Evolutionary conservation across 2,888 invertebrate genomes (phyloP), one percentile per base, ranked within the genome.

Genomic region (Ichneumoninae sp.): DNA sequence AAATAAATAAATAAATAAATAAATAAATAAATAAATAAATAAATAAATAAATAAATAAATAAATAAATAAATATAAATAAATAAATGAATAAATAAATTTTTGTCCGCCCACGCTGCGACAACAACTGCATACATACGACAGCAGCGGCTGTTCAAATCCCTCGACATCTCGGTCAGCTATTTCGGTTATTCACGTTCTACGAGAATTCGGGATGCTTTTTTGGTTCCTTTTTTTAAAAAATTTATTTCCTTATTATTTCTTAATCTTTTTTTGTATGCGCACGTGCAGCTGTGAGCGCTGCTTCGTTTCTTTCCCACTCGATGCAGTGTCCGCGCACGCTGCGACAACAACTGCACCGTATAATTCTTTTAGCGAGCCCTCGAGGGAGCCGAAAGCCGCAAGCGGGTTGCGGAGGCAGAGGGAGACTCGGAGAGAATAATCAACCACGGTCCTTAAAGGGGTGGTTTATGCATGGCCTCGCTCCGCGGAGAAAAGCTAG

Each of bases 281-380:
- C 50, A 47, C n/a, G 66, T 52, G 66, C 71, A 66, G 44, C 36
- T 6, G 0, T 72, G 36, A 47, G 16, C 22, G 57, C 40, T 10
- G 13, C 52, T 77, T 66, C n/a, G 36, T 52, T 26, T 69, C 50
- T 22, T 16, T 22, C 10, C 22, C 70, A 54, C 52, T 1, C 68
- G 52, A 44, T 40, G 19, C 50, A 30, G 40, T 76, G 40, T 57
- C 69, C 26, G 33, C 13, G 47, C 26, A 19, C 50, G 47, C 62
- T 40, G 60, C 72, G 3, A 57, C 30, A 16, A 50, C 33, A 62
- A 60, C 69, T 52, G 60, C 62, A 69, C 52, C 74, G 69, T 33
- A 69, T 83, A 65, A 83, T 83, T 80, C 75, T 76, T 80, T 83
- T 83, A 75, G 70, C 47, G 16, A 57, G 36, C 54, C 30, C 83